Evolutionary conservation across 1,140 invertebrate species (phyloP).

Genomic region (Penaeus japonicus): DNA sequence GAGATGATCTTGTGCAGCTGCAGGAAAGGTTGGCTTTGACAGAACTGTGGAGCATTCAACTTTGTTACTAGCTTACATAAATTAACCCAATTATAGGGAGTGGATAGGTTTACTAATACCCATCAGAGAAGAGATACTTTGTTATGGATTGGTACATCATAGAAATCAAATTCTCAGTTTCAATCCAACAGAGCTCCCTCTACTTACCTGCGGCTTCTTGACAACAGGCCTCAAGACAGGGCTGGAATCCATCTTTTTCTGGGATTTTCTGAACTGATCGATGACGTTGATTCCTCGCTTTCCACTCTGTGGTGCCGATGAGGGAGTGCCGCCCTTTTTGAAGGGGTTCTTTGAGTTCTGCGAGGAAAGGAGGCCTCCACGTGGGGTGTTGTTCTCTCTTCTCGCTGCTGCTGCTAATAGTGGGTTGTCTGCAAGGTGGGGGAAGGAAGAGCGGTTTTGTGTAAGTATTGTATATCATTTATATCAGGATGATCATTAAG

Average conservation of each 20-base stretch:
- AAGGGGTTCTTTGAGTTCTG: conserved; percentile 41
- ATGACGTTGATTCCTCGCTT: conserved; percentile 49
- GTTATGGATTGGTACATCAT: too few species aligned
- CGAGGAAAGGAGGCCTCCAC: background rate
- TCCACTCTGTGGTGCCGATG: background rate
- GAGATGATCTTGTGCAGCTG: too few species aligned
- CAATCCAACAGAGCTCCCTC: background rate
- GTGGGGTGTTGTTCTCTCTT: background rate
- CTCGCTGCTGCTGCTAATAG: background rate
- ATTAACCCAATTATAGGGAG: too few species aligned
- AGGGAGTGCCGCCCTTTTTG: conserved; percentile 17
- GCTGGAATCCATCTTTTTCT: conserved; percentile 23
- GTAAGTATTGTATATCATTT: background rate
- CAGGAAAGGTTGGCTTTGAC: too few species aligned
- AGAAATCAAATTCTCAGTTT: too few species aligned
- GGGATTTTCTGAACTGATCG: conserved; percentile 41
- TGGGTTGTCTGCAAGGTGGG: conserved; percentile 8
- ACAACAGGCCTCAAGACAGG: conserved; percentile 42
- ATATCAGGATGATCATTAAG: conserved; percentile 7
- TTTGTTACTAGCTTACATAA: too few species aligned
- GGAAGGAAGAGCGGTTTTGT: background rate
- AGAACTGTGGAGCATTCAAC: too few species aligned
- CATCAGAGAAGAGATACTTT: too few species aligned
- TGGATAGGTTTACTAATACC: too few species aligned
- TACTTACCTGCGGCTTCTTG: conserved; percentile 45